Evolutionary conservation across 2,888 invertebrate species (phyloP), one percentile per base, ranked within the genome.

Genomic region (Noctua pronuba): DNA sequence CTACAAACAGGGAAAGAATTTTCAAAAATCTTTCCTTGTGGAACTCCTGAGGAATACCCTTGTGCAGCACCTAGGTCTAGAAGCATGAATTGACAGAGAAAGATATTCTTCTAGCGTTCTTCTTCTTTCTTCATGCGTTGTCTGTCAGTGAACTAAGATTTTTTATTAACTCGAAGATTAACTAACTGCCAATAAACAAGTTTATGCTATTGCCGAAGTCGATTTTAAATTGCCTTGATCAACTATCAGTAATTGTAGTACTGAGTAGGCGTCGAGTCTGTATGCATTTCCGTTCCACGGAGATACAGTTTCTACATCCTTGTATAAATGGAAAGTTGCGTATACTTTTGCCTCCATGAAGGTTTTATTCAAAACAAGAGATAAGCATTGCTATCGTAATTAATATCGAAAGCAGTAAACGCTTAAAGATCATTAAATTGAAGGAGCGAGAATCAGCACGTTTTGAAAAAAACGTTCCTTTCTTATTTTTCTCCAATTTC

Each of bases 301-400:
- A 75, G 75, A 84, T 72, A 46, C 38, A 65, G 80, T 75, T 80
- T 69, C 65, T 62, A 65, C 41, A 84, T 84, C 75, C 72, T 80
- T 84, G 60, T 44, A 28, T 16, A 31, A 75, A 69, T 49, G 72
- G 79, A 73, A 83, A 80, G 69, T 60, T 0, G 13, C 2, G 52
- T 69, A 8, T 66, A 62, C 46, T 80, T 62, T 55, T 46, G 4
- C 21, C 18, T 49, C 8, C 13, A 21, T 13, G 35, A 69, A 80
- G 60, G 65, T 64, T 24, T 7, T 31, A 6, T 49, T 31, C 24
- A 21, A 31, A 66, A 58, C 18, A 16, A 7, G 6, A 67, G 5
- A 35, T 38, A 46, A 35, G 16, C 38, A 24, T 41, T 55, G 11
- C 11, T 28, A 60, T 44, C n/a, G 16, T 38, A 8, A 41, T 24